Percentiles rank a stretch among this genome's conserved stretches.
These are phyloP conservation scores for Strigamia crassipes DNA, from an alignment of 2,888 invertebrate genomes.

Conservation along the genomic window DNA sequence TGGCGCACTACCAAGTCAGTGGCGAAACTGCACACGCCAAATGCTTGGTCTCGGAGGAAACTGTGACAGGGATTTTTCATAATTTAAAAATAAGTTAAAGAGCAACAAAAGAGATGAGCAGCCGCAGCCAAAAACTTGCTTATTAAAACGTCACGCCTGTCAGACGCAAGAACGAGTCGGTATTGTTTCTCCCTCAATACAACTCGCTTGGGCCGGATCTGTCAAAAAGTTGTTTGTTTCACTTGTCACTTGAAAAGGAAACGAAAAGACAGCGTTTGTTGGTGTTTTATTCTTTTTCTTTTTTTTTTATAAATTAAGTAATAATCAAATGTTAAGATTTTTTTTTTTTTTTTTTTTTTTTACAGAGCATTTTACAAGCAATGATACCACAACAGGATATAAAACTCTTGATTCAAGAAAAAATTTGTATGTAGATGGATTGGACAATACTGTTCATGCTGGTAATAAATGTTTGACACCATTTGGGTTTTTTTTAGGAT, in stretches of 20 bases:
- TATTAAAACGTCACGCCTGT: slow-evolving; percentile 42
- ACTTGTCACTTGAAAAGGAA: background rate
- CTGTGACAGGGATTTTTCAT: slow-evolving; percentile 37
- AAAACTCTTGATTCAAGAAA: slow-evolving; percentile 49
- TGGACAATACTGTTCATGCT: slow-evolving; percentile 44
- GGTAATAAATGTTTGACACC: slow-evolving; percentile 31
- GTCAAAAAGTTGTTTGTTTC: slow-evolving; percentile 29
- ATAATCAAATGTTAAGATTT: background rate
- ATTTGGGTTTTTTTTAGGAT: background rate
- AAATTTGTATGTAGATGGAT: slow-evolving; percentile 46
- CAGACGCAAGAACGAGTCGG: slow-evolving; percentile 1
- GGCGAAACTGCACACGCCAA: background rate
- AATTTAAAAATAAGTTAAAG: slow-evolving; percentile 35
- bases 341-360: slow-evolving; percentile 27
- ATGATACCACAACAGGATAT: slow-evolving; percentile 48
- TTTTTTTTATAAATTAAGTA: background rate
- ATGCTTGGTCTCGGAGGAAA: background rate
- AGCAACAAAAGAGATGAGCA: slow-evolving; percentile 35
- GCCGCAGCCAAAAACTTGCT: slow-evolving; percentile 19
- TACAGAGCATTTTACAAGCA: slow-evolving; percentile 49
- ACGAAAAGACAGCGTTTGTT: background rate
- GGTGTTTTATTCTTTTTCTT: slow-evolving; percentile 1
- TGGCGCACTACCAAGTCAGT: slow-evolving; percentile 17
- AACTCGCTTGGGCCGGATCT: slow-evolving; percentile 29
- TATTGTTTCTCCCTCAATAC: slow-evolving; percentile 19